Evolutionary conservation across 1,140 invertebrate genomes (phyloP), one percentile per base, ranked within the genome.

Genomic region (Ptiloglossa arizonensis): DNA sequence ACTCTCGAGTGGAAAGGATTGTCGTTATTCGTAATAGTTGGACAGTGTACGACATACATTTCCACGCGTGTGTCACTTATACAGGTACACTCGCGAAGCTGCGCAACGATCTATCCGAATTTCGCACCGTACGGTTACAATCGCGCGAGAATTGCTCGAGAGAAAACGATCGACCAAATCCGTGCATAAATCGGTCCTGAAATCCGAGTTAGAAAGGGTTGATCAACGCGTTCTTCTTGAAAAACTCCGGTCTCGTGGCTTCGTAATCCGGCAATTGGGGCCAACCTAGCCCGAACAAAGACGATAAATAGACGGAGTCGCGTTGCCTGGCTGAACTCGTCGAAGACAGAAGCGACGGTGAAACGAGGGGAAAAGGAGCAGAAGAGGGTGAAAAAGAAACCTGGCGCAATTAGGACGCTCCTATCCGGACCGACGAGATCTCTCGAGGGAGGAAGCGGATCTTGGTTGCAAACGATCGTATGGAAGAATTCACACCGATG

Each of bases 401-500:
- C 41, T n/a, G 71, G 62, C 62, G 64, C 71, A 74, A 74, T 74
- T 74, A 74, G 62, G 48, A 66, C 60, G 46, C 60, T 64, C 35
- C 57, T 50, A 38, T 64, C n/a, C 29, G 24, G 5, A 27, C 3
- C 29, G 56, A 6, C 3, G 38, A 48, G 24, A 27, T 54, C 48
- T 54, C 50, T 56, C 35, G 62, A 44, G 50, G 27, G 48, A 74
- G 35, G 48, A 54, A 64, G 24, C 46, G 38, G 27, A 56, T 64
- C 35, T 48, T 73, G 22, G 48, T 64, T 35, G 27, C 29, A 22
- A 62, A 62, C 69, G 59, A 73, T 73, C 59, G 22, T 59, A 66
- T 32, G 71, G 62, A 56, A 54, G 62, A 74, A 44, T 74, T 67
- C 62, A 54, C 48, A 27, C 57, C n/a, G 41, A 48, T 62, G 15